Base-by-base conservation (phyloP, 2,888 invertebrate genomes). In the Lasioglossum marginatum region DNA sequence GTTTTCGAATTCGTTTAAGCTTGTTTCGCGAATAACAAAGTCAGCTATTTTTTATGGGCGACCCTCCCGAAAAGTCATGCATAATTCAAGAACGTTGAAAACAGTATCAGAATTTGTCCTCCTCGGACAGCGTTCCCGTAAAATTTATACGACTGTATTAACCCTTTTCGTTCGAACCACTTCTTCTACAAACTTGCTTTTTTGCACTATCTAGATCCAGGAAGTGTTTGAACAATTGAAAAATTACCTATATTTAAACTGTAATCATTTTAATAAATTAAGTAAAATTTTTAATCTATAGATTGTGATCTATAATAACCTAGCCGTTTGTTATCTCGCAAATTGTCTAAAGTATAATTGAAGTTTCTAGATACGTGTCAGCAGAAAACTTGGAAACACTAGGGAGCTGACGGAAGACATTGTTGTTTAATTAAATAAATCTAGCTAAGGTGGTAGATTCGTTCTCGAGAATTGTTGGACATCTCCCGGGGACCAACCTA, bases 41-140 rank as follows among this genome's bases (percentile, higher is more conserved):
- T 16, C 34, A 70, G 63, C 70, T 23, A 68, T 77, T 74, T 52
- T 63, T 66, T 43, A 52, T 66, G 37, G 31, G 48, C 23, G 31
- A n/a, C 75, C 48, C 31, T 45, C 45, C 52, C 66, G 68, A 57
- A 76, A 71, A 48, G 66, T 87, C 88, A 89, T 89, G 81, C 85
- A 89, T 89, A 83, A 87, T 89, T 89, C 89, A 89, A n/a, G 27
- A 84, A 81, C 78, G 57, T 81, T 27, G 82, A 73, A 85, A 85
- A 80, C 73, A 84, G 79, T 34, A 52, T 60, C 74, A 43, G 10
- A 43, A 43, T n/a, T 66, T 40, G 12, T 73, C 57, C 34, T 52
- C 12, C 52, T 52, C 31, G n/a, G 34, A 45, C 23, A 66, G 34
- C 16, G 48, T 80, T 81, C 82, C 16, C 43, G n/a, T 27, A 48